Evolutionary conservation across 2,888 invertebrate species (phyloP), one percentile per base, ranked within the genome.

Genomic region (Dryocosmus kuriphilus): DNA sequence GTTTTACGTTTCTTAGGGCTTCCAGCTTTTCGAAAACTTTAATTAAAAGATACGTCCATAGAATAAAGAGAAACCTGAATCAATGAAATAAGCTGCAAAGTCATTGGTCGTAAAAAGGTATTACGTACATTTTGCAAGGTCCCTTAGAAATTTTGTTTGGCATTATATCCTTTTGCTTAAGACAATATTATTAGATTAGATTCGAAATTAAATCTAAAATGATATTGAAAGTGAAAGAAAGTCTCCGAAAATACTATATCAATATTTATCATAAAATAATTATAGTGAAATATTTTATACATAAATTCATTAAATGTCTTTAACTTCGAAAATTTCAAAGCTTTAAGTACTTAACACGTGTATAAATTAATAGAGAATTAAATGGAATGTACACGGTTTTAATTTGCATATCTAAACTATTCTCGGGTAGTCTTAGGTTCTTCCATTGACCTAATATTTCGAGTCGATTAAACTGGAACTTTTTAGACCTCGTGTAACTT

Each of bases 401-500:
- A 32, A 38, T 63, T 63, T 63, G 32, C 63, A 63, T 35, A n/a
- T n/a, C 32, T 19, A 38, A 63, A 35, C 35, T 63, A 32, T 32
- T 63, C 63, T n/a, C n/a, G 22, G 9, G 35, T 35, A 38, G 9
- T 35, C 35, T 63, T 6, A 38, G n/a, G 32, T 35, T 63, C 9
- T n/a, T 38, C n/a, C 35, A 63, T 22, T 35, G n/a, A 35, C 7
- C 35, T 32, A 63, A 35, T 63, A 63, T 35, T 63, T 63, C 35
- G 4, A 22, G 22, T 35, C 63, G 14, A 63, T 63, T 63, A 35
- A 32, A n/a, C n/a, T 35, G 7, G 32, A 63, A 63, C 30, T 63
- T 63, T n/a, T 63, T 14, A 14, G 38, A 14, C 11, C 14, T 38
- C 14, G 38, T 38, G 14, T 38, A 2, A 3, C 14, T 38, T 38